Conservation (phyloP, 2,797 vertebrate species). For the Characodon lateralis region DNA sequence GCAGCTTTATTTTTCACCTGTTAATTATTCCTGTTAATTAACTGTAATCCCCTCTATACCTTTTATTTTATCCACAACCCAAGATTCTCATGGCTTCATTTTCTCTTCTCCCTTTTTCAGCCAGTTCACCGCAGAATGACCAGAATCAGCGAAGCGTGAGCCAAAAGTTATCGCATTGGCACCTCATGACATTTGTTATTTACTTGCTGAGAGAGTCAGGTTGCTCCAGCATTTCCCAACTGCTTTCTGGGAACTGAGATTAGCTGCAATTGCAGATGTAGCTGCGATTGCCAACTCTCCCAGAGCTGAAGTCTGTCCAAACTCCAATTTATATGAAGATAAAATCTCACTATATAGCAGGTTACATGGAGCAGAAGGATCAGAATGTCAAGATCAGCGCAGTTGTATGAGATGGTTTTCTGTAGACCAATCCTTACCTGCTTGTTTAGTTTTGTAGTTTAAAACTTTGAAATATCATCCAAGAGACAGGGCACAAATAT, state of each 20-base stretch:
- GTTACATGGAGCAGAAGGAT: constrained; percentile 14
- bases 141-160: constrained; percentile 3
- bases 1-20: background rate
- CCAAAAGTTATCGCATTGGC: constrained; percentile 52
- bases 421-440: background rate
- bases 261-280: constrained; percentile 62
- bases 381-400: constrained; percentile 19
- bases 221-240: constrained; percentile 54
- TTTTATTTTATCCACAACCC: background rate
- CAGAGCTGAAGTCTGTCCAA: constrained; percentile 29
- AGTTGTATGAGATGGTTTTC: background rate
- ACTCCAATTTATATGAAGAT: constrained; percentile 28
- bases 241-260: constrained; percentile 62
- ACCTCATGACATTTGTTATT: constrained; percentile 53
- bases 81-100: constrained; percentile 10
- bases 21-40: background rate
- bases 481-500: constrained; percentile 3
- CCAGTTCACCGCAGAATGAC: constrained; percentile 4
- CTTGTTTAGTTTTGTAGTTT: background rate
- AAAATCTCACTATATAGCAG: constrained; percentile 30
- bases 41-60: background rate
- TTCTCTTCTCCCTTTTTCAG: constrained; percentile 1
- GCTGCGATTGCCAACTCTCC: constrained; percentile 51
- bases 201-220: constrained; percentile 24
- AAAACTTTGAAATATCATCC: constrained; percentile 11